Conservation (phyloP, 2,888 invertebrate genomes). For the Tubulanus polymorphus region DNA sequence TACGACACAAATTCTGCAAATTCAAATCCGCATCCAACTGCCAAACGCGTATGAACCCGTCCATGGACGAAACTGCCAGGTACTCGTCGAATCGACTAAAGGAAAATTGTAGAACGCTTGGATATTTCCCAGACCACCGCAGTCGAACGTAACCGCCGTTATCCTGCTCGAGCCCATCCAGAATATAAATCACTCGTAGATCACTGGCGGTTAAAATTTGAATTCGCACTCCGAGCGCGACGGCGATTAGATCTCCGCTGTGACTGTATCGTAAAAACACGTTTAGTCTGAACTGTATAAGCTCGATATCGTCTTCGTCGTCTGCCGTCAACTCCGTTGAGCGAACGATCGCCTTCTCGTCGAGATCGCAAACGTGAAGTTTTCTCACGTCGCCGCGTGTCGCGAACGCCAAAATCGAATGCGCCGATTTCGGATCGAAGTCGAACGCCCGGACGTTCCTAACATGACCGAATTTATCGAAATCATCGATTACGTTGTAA, state of each 20-base stretch:
- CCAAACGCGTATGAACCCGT: constrained; percentile 34
- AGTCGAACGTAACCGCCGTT: constrained; percentile 15
- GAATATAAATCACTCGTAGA: too few relatives aligned
- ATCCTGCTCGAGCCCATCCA: constrained; percentile 18
- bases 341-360: constrained; percentile 14
- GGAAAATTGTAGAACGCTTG: constrained; percentile 25
- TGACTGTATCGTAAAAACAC: constrained; percentile 24
- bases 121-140: constrained; percentile 15
- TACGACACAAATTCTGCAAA: constrained; percentile 31
- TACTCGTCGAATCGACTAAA: constrained; percentile 32
- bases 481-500: constrained; percentile 26
- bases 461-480: constrained; percentile 21
- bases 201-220: too few relatives aligned
- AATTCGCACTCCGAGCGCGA: too few relatives aligned
- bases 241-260: constrained; percentile 18
- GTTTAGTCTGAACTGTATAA: constrained; percentile 26
- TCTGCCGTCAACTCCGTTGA: constrained; percentile 9
- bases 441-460: constrained; percentile 32
- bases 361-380: constrained; percentile 24
- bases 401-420: constrained; percentile 28
- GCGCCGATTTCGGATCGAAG: constrained; percentile 29
- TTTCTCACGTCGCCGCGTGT: constrained; percentile 20
- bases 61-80: constrained; percentile 27
- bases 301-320: constrained; percentile 22
- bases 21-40: constrained; percentile 24